Conservation (phyloP, 35 echinoderm and acorn worm genomes). For the Heliocidaris erythrogramma region DNA sequence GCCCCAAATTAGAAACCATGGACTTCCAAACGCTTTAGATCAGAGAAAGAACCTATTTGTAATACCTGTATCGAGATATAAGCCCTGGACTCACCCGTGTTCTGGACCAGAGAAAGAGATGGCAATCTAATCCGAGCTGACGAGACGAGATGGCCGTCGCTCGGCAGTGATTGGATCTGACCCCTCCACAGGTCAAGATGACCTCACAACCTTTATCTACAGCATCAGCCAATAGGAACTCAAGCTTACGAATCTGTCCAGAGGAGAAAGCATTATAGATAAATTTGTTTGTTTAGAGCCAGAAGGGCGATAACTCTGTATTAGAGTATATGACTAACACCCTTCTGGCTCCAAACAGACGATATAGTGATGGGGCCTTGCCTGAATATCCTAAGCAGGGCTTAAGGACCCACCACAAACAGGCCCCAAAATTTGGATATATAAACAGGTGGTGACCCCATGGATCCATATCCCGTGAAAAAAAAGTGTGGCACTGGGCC, state of each 20-base stretch:
- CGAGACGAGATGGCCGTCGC: constrained; percentile 60
- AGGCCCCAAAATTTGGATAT: background rate
- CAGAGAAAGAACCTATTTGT: no score
- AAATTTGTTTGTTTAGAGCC: background rate
- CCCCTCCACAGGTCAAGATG: constrained; percentile 77
- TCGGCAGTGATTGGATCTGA: constrained; percentile 87
- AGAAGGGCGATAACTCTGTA: background rate
- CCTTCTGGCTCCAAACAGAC: background rate
- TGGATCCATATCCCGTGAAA: no score
- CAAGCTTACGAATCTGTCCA: constrained; percentile 85
- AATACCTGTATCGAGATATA: no score
- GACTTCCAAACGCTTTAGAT: no score
- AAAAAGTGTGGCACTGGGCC: no score
- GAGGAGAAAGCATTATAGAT: background rate
- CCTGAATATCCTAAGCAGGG: background rate
- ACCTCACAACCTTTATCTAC: constrained; percentile 60
- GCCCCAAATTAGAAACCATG: no score
- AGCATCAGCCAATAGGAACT: constrained; percentile 92
- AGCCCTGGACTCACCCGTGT: background rate
- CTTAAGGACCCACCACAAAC: background rate
- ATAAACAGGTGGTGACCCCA: no score
- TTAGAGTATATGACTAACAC: background rate
- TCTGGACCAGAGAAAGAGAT: constrained; percentile 42
- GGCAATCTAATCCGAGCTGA: constrained; percentile 50
- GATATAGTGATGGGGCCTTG: background rate